Base-by-base conservation (phyloP, 1,140 invertebrate genomes). In the Belonocnema kinseyi region DNA sequence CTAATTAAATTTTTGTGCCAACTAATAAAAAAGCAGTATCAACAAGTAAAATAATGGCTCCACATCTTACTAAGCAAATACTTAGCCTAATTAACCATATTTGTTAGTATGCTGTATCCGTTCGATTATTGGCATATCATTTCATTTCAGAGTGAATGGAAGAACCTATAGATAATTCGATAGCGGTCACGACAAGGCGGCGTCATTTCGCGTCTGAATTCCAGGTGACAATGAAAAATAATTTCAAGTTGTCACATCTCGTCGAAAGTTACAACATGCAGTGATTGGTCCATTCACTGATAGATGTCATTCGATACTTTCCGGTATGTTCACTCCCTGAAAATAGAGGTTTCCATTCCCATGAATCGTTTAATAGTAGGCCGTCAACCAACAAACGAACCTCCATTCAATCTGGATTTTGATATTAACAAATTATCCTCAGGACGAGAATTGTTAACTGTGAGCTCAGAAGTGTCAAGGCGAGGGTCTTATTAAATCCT, bases 251-350 rank as follows among this genome's bases (percentile, higher is more conserved):
- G 56, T 58, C 56, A 13, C 19, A 61, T 61, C 58, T 66, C 16
- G 26, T 66, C 61, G 21, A n/a, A 33, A 33, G 71, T 21, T 33
- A 53, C 66, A 33, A 56, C 52, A 75, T 33, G 16, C 46, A 76
- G 72, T 83, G 77, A 85, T 82, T 83, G 77, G 56, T 53, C 50
- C 75, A 83, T 83, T 83, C 83, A 82, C 19, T 13, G 26, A 12
- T n/a, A 50, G 51, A 71, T 50, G 40, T 76, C 53, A 78, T 70
- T 81, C 72, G 46, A 74, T 75, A 13, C 40, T 40, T 40, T 51
- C 26, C 19, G 71, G 16, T 14, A 50, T 3, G 40, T 12, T 17
- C 40, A n/a, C 26, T 73, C 53, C 3, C 13, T 12, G 16, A 40
- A 17, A 56, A 17, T 50, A 33, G n/a, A 52, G 10, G 70, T 46